Percentiles rank a stretch among this genome's conserved stretches.
phyloP scores from a whole-genome alignment of 2,797 vertebrate genomes.

The Ambastaia sidthimunki region DNA sequence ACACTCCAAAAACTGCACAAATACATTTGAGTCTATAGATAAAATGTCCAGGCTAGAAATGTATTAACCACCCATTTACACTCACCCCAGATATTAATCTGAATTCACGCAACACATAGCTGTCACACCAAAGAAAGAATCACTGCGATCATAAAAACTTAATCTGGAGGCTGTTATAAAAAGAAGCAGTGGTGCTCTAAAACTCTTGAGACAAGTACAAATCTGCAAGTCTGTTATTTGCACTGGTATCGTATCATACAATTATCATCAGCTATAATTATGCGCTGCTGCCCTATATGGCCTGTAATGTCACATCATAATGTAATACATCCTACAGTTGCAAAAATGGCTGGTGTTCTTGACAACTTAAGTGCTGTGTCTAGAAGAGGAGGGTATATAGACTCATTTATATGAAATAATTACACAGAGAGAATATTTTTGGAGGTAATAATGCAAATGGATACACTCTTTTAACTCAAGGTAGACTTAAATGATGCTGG shows the following conservation, averaged over 20 bases:
- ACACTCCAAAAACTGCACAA: too few species aligned
- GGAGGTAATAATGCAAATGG: conserved; percentile 10
- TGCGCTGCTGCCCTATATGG: conserved; percentile 23
- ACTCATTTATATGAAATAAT: conserved; percentile 27
- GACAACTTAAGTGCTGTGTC: conserved; percentile 22
- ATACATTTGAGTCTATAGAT: too few species aligned
- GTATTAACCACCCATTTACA: background rate
- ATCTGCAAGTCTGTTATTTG: conserved; percentile 22
- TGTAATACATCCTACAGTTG: conserved; percentile 21
- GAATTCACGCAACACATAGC: background rate
- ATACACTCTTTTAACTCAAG: conserved; percentile 18
- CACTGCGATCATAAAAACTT: background rate
- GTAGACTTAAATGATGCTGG: background rate
- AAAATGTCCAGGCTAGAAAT: too few species aligned
- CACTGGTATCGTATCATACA: conserved; percentile 20
- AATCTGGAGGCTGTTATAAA: background rate
- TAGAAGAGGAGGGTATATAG: background rate
- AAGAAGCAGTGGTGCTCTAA: conserved; percentile 7
- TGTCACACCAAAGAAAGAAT: background rate
- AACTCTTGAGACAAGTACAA: conserved; percentile 10
- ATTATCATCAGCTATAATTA: conserved; percentile 36
- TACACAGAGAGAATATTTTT: conserved; percentile 25
- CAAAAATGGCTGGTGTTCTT: conserved; percentile 18
- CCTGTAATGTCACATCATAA: background rate
- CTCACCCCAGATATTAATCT: background rate